phyloP scores from a whole-genome alignment of 2,797 vertebrate species.

The Trachurus trachurus region DNA sequence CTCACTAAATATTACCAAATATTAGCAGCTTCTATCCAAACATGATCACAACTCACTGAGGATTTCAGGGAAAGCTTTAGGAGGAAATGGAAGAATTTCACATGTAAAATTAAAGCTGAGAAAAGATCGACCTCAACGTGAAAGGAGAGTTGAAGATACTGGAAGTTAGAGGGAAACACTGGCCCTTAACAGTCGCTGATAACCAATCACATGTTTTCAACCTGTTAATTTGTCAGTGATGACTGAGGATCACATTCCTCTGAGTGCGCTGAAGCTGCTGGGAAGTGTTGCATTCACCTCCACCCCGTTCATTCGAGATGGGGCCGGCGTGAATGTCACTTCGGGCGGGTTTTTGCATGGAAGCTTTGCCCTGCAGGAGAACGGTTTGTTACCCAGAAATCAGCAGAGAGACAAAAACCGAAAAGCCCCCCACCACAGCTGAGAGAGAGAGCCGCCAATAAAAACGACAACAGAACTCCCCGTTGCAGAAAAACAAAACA shows the following conservation, averaged over 20 bases:
- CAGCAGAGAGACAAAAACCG: slow-evolving; percentile 51
- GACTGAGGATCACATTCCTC: neutral
- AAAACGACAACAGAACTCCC: slow-evolving; percentile 82
- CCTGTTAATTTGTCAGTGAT: neutral
- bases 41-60: neutral
- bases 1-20: neutral
- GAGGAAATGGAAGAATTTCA: neutral
- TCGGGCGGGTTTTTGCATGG: slow-evolving; percentile 11
- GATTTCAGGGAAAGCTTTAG: neutral
- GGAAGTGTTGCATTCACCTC: slow-evolving; percentile 16
- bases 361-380: slow-evolving; percentile 44
- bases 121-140: neutral
- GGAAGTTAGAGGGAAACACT: neutral
- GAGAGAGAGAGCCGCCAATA: slow-evolving; percentile 62
- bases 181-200: neutral
- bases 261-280: slow-evolving; percentile 33
- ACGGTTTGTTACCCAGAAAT: slow-evolving; percentile 36
- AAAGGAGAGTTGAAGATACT: neutral
- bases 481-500: slow-evolving; percentile 87
- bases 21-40: neutral
- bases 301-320: too few relatives aligned
- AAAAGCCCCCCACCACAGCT: slow-evolving; percentile 55
- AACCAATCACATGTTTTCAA: neutral
- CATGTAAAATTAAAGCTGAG: slow-evolving; percentile 1
- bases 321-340: neutral